A percentile compares a stretch with the other conserved stretches of the same genome.
phyloP scores from a whole-genome alignment of 1,140 invertebrate species.

The Anthonomus grandis region DNA sequence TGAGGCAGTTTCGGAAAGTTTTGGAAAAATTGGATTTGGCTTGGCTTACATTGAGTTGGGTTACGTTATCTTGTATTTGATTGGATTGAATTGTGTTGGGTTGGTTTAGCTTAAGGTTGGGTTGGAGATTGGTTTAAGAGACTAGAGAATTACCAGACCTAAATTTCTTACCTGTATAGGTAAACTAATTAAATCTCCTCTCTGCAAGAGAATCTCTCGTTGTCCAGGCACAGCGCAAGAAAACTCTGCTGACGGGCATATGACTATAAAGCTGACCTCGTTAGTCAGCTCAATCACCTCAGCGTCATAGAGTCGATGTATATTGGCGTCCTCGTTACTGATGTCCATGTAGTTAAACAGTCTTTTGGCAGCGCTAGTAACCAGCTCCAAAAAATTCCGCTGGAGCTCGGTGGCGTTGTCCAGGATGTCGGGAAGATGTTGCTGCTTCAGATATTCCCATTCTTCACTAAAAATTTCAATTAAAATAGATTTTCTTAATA shows the following conservation, averaged over 20 bases:
- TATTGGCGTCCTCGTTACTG: conserved; percentile 60
- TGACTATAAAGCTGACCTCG: conserved; percentile 85
- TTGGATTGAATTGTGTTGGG: neutral
- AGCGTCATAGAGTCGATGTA: conserved; percentile 80
- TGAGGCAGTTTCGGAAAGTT: neutral
- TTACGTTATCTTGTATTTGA: too few relatives aligned
- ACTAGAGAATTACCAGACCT: too few relatives aligned
- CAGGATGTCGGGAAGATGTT: conserved; percentile 49
- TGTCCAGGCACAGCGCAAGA: conserved; percentile 89
- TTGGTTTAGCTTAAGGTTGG: neutral
- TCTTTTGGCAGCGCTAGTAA: conserved; percentile 66
- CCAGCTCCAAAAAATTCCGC: conserved; percentile 71
- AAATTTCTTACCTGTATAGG: conserved; percentile 63
- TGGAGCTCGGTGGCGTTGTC: conserved; percentile 67
- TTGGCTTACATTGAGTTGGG: too few relatives aligned
- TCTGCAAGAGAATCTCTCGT: conserved; percentile 73
- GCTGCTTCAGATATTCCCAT: conserved; percentile 75
- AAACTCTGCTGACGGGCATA: conserved; percentile 84
- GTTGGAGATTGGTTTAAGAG: too few relatives aligned
- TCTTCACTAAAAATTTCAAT: conserved; percentile 70
- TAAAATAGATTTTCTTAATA: neutral
- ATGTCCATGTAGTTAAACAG: conserved; percentile 80
- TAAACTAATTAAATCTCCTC: conserved; percentile 76
- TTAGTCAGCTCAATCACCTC: conserved; percentile 88
- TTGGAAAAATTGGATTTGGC: too few relatives aligned